Base-by-base conservation (phyloP, 1,140 invertebrate species). In the Tetramorium alpestre region DNA sequence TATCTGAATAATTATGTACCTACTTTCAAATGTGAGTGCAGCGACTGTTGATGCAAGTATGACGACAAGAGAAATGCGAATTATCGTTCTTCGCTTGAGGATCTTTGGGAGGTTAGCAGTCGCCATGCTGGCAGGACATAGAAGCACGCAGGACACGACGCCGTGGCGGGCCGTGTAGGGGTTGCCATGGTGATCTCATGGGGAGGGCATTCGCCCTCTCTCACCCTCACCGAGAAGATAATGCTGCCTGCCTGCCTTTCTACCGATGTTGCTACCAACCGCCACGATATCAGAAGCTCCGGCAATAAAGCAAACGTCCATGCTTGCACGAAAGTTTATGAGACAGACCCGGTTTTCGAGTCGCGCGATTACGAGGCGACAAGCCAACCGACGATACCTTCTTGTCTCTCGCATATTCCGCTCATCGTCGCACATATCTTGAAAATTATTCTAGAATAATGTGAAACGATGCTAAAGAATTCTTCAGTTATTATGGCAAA, bases 181-280 rank as follows among this genome's bases (percentile, higher is more conserved):
- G 95, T 95, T 95, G 93, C 94, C 92, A 95, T 95, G 95, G 94
- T 91, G 92, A 95, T 94, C 82, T 92, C 87, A 90, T 92, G 92
- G 93, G 93, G 94, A 94, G 94, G 93, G 93, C 89, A 93, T 93
- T 93, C 93, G 93, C 93, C 92, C 93, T 94, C 92, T 92, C 92
- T 94, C 94, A 94, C 93, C 94, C 94, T 94, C 93, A 93, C 87
- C 78, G 80, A 85, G 84, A 91, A 90, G 93, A 94, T 94, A 93
- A 95, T 94, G 93, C 94, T 94, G 91, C 92, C 87, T 88, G 91
- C 93, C 87, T 91, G 87, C 92, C 91, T 94, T 94, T 94, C 94
- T 93, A 93, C 93, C 91, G 90, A 94, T 94, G 93, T 94, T 92
- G 92, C 91, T 90, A 92, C 88, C 89, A 92, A 92, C 87, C 89